Evolutionary conservation across 2,113 vertebrate genomes (phyloP).

Genomic region (Diglossa brunneiventris): DNA sequence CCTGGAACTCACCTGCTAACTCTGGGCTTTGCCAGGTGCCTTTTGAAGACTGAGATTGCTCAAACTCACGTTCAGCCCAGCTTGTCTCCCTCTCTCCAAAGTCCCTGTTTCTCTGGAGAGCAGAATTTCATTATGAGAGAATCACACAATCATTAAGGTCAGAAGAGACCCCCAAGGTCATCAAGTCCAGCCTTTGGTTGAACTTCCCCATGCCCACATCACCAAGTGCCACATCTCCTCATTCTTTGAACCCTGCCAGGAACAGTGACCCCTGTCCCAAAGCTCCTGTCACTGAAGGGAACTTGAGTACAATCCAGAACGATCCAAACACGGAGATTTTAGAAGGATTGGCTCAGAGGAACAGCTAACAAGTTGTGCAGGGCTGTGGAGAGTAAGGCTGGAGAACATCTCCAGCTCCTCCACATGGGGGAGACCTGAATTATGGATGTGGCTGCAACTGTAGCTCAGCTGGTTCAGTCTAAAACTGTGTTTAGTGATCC

Average conservation of each 20-base stretch:
- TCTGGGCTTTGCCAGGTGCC: not conserved
- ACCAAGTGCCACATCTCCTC: too few relatives aligned
- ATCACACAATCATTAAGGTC: not conserved
- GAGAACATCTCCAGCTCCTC: not conserved
- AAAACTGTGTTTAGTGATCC: not conserved
- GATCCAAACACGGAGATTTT: not conserved
- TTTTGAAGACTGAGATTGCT: not conserved
- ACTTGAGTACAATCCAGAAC: not conserved
- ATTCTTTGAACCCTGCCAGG: not conserved
- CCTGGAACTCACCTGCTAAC: not conserved
- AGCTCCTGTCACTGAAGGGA: not conserved
- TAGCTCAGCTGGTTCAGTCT: not conserved
- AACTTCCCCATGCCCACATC: not conserved
- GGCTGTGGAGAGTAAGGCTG: not conserved
- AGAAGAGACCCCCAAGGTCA: not conserved
- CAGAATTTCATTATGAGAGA: accelerated
- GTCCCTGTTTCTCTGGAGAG: not conserved
- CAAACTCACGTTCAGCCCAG: not conserved
- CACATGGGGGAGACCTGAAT: not conserved
- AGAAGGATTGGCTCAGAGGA: not conserved
- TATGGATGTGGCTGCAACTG: not conserved
- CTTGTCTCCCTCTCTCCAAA: not conserved
- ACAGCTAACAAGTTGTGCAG: not conserved
- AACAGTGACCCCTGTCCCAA: not conserved
- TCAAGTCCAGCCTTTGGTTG: not conserved